A percentile compares a stretch with the other conserved stretches of the same genome.
These are phyloP conservation scores for Atopsyche davidsoni DNA, from an alignment of 1,140 invertebrate genomes.

Conservation along the genomic window DNA sequence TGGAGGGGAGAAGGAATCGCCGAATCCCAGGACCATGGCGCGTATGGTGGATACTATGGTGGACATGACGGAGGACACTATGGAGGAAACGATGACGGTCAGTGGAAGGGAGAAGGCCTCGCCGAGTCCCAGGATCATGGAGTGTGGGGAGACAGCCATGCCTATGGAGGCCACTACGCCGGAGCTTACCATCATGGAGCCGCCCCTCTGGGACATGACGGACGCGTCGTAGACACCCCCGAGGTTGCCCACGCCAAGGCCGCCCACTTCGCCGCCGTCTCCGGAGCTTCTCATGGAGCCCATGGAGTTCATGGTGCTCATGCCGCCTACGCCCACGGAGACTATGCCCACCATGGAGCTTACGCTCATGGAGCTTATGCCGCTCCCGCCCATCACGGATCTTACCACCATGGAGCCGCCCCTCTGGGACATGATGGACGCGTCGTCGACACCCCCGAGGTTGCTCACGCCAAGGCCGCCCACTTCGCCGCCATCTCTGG, in stretches of 20 bases:
- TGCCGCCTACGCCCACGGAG: constrained; percentile 44
- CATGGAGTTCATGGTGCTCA: constrained; percentile 37
- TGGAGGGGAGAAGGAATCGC: constrained; percentile 23
- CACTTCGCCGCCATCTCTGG: constrained; percentile 41
- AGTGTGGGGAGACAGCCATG: not conserved
- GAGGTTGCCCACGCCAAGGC: constrained; percentile 44
- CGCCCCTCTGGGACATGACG: constrained; percentile 30
- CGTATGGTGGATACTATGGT: no score
- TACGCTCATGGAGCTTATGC: constrained; percentile 15
- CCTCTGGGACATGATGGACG: constrained; percentile 34
- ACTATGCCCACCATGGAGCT: constrained; percentile 10
- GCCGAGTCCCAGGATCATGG: constrained; percentile 21
- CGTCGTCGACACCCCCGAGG: constrained; percentile 42
- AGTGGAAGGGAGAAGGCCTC: constrained; percentile 23
- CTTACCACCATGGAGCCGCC: constrained; percentile 7
- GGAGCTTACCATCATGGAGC: constrained; percentile 25
- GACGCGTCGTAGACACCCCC: constrained; percentile 41
- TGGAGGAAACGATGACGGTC: constrained; percentile 20
- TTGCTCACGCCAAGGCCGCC: constrained; percentile 44
- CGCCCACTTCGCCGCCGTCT: constrained; percentile 37
- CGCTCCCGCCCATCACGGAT: constrained; percentile 26
- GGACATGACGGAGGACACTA: no score
- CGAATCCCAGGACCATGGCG: constrained; percentile 19
- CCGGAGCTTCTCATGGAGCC: constrained; percentile 29
- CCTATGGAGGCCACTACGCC: not conserved